A percentile compares a stretch with the other conserved stretches of the same genome.
These are phyloP conservation scores for Aplidium turbinatum DNA, from an alignment of 23 tunicate genomes.

Conservation along the genomic window DNA sequence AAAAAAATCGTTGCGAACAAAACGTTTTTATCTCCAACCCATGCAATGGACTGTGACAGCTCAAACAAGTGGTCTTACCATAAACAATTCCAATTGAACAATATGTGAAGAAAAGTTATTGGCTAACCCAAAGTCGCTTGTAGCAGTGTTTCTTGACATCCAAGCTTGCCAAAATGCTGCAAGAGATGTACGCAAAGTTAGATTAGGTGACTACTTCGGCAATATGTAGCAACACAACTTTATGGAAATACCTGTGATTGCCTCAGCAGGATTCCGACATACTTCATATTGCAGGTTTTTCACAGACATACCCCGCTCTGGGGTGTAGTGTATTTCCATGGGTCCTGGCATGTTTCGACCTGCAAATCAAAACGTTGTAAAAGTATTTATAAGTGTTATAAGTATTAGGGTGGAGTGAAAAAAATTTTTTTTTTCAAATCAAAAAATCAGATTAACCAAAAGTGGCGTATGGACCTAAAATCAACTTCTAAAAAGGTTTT, in stretches of 20 bases:
- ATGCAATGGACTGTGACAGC: too few relatives aligned
- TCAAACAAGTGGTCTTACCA: constrained; percentile 44
- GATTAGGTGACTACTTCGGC: not conserved
- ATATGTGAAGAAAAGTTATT: constrained; percentile 69
- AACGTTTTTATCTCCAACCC: too few relatives aligned
- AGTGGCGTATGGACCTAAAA: too few relatives aligned
- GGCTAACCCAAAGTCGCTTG: constrained; percentile 79
- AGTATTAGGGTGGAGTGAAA: not conserved
- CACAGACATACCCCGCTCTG: constrained; percentile 83
- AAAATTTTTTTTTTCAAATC: not conserved
- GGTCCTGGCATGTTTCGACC: constrained; percentile 44
- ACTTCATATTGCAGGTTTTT: constrained; percentile 86
- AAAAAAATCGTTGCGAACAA: too few relatives aligned
- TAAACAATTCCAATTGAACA: constrained; percentile 83
- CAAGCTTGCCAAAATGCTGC: constrained; percentile 91
- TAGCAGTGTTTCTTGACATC: constrained; percentile 58
- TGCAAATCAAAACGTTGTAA: not conserved
- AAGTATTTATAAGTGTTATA: not conserved
- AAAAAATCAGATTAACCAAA: not conserved
- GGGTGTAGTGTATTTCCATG: constrained; percentile 71
- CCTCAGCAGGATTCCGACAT: constrained; percentile 83
- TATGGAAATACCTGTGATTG: constrained; percentile 46
- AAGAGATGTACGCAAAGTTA: too few relatives aligned
- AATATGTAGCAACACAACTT: not conserved
- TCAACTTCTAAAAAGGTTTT: too few relatives aligned